Evolutionary conservation across 2,888 invertebrate species (phyloP).

Genomic region (Lamellibrachia columna): DNA sequence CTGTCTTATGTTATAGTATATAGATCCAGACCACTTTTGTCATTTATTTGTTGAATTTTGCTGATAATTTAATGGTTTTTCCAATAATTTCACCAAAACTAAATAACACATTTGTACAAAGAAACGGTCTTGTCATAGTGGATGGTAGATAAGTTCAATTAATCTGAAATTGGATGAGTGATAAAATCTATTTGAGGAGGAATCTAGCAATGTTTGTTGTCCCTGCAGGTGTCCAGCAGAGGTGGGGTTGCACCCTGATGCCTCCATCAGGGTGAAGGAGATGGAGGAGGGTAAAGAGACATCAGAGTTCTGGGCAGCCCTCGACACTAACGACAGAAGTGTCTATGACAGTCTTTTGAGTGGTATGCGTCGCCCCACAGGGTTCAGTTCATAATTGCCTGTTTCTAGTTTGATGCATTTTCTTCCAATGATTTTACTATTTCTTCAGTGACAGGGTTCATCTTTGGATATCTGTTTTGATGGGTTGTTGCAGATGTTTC

Average conservation of each 20-base stretch:
- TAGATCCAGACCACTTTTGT: too few relatives aligned
- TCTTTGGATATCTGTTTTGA: neutral
- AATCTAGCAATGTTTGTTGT: slow-evolving; percentile 6
- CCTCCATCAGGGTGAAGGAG: slow-evolving; percentile 66
- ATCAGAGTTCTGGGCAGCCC: slow-evolving; percentile 74
- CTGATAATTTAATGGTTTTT: too few relatives aligned
- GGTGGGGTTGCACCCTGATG: slow-evolving; percentile 71
- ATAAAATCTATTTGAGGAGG: neutral
- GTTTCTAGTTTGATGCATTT: neutral
- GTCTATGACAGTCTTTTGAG: slow-evolving; percentile 72
- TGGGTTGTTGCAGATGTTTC: neutral
- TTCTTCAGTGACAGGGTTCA: neutral
- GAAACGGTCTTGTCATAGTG: too few relatives aligned
- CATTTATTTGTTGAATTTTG: too few relatives aligned
- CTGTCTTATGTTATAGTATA: too few relatives aligned
- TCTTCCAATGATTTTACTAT: slow-evolving; percentile 9
- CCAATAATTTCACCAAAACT: too few relatives aligned
- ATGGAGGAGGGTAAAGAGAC: slow-evolving; percentile 81
- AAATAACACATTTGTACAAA: too few relatives aligned
- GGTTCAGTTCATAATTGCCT: slow-evolving; percentile 26
- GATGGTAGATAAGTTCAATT: neutral
- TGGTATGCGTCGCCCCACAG: slow-evolving; percentile 44
- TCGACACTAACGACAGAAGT: slow-evolving; percentile 50
- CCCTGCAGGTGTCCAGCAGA: slow-evolving; percentile 72
- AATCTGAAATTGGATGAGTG: neutral